These are phyloP conservation scores for Dicyrtomina minuta DNA, from an alignment of 2,888 invertebrate genomes.

Conservation along the genomic window DNA sequence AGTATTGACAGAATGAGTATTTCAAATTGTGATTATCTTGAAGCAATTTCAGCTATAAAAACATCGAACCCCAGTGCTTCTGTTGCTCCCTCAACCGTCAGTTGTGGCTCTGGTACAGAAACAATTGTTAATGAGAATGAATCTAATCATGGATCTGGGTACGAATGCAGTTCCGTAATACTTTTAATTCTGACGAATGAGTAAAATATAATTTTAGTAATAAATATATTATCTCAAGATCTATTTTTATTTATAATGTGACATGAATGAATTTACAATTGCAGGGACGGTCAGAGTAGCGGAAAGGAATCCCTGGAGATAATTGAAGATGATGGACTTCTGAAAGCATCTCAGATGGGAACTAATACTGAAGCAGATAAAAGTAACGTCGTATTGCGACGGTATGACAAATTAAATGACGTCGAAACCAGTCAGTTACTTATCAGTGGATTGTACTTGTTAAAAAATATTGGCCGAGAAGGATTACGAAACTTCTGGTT, in stretches of 20 bases:
- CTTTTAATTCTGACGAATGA: no score
- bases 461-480: constrained; percentile 50
- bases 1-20: constrained; percentile 51
- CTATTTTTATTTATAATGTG: not conserved
- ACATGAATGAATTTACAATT: not conserved
- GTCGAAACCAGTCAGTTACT: constrained; percentile 52
- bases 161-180: no score
- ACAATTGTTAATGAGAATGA: constrained; percentile 52
- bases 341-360: constrained; percentile 37
- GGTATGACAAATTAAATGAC: constrained; percentile 52
- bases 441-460: constrained; percentile 50
- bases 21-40: constrained; percentile 52
- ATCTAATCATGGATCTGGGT: constrained; percentile 52
- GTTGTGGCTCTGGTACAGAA: constrained; percentile 50
- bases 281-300: constrained; percentile 48
- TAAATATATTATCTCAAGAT: not conserved
- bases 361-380: constrained; percentile 44
- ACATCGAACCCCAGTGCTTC: constrained; percentile 53
- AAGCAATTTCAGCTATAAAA: constrained; percentile 53
- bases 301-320: constrained; percentile 50
- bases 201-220: no score
- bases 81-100: constrained; percentile 42
- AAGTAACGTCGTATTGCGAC: constrained; percentile 51
- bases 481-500: constrained; percentile 49
- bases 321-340: constrained; percentile 45